These are phyloP conservation scores for Tyto alba DNA, from an alignment of 2,113 vertebrate genomes.

Conservation along the genomic window DNA sequence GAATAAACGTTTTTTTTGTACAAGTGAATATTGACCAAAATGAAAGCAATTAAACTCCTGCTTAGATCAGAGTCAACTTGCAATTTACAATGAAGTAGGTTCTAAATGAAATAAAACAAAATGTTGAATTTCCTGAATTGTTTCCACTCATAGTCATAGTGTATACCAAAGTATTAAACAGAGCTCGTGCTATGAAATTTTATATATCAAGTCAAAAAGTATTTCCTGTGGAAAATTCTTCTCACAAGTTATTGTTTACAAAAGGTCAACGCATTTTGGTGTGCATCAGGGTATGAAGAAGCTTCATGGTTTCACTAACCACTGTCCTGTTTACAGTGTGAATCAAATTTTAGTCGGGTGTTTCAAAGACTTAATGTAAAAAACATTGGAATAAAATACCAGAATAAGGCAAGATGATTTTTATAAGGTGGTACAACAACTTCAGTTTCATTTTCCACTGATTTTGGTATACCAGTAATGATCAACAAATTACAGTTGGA, in stretches of 20 bases:
- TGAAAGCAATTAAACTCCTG: neutral
- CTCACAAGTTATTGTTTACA: neutral
- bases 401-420: neutral
- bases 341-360: neutral
- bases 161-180: neutral
- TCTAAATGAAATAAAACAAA: slow-evolving; percentile 22
- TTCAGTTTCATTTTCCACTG: neutral
- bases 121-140: neutral
- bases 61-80: neutral
- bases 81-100: neutral
- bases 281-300: neutral
- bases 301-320: neutral
- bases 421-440: neutral
- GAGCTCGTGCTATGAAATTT: neutral
- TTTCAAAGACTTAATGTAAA: neutral
- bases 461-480: neutral
- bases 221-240: slow-evolving; percentile 46
- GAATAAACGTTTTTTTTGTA: neutral
- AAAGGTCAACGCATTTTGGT: slow-evolving; percentile 22
- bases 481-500: neutral
- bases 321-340: neutral
- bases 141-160: neutral
- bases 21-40: neutral
- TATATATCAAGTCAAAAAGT: neutral
- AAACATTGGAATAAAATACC: neutral